phyloP scores from a whole-genome alignment of 2,797 vertebrate genomes.

The Notolabrus celidotus region DNA sequence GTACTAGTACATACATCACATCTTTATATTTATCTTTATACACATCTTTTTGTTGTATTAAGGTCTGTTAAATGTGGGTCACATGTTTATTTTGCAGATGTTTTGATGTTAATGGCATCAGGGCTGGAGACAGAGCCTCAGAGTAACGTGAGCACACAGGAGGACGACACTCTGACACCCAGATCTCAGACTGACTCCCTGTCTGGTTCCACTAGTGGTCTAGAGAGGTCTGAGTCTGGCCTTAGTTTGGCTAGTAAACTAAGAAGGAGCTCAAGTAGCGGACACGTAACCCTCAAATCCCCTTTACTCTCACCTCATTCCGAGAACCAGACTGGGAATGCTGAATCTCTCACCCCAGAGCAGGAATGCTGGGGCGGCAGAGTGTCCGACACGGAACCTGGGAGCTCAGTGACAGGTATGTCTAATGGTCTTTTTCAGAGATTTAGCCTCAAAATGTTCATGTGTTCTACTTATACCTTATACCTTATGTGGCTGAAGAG shows the following conservation, averaged over 20 bases:
- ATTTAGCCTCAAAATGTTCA: not conserved
- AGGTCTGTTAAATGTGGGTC: not conserved
- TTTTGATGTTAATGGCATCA: constrained; percentile 87
- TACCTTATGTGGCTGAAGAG: too few relatives aligned
- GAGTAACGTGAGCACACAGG: constrained; percentile 61
- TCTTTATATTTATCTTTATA: too few relatives aligned
- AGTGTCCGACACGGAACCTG: constrained; percentile 41
- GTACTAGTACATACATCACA: too few relatives aligned
- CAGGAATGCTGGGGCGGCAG: constrained; percentile 53
- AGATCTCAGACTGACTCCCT: constrained; percentile 74
- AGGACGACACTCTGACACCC: constrained; percentile 76
- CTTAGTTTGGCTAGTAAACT: constrained; percentile 47
- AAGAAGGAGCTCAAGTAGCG: constrained; percentile 58
- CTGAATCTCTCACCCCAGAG: constrained; percentile 52
- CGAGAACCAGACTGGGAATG: constrained; percentile 18
- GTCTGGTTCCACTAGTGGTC: constrained; percentile 66
- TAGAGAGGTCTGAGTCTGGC: constrained; percentile 62
- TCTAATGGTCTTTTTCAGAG: not conserved
- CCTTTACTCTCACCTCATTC: constrained; percentile 70
- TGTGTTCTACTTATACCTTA: not conserved
- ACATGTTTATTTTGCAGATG: constrained; percentile 79
- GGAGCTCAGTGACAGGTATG: constrained; percentile 83
- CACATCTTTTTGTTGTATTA: not conserved
- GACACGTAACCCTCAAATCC: constrained; percentile 49
- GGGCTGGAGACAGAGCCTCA: constrained; percentile 79